phyloP scores from a whole-genome alignment of 2,113 vertebrate genomes.

The Mesembrinibis cayennensis region DNA sequence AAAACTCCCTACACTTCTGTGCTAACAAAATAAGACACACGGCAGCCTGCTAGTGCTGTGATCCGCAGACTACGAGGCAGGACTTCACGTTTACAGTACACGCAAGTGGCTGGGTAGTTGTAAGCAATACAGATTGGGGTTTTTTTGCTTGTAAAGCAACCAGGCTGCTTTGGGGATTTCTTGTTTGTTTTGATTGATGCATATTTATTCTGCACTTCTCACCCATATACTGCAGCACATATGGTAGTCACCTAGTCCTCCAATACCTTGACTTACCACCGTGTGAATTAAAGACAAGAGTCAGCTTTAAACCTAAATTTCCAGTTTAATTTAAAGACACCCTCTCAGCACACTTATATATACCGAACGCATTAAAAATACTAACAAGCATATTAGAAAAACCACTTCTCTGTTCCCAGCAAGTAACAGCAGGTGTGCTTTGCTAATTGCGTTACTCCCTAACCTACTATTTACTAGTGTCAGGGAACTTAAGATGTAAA shows the following conservation, averaged over 20 bases:
- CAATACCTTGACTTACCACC: neutral
- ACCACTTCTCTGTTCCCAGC: neutral
- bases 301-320: neutral
- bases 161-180: neutral
- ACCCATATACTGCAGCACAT: neutral
- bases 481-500: neutral
- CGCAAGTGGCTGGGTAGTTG: neutral
- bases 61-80: neutral
- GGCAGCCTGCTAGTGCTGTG: neutral
- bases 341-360: neutral
- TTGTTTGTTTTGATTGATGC: neutral
- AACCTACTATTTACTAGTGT: neutral
- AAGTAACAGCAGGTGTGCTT: constrained; percentile 13
- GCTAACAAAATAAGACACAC: neutral
- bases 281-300: neutral
- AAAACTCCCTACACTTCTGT: neutral
- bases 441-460: neutral
- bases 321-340: neutral
- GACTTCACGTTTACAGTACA: neutral
- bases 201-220: constrained; percentile 15
- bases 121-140: neutral
- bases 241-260: neutral
- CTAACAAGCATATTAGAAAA: neutral
- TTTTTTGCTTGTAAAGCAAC: neutral
- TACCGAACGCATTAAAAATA: neutral